phyloP scores from a whole-genome alignment of 2,888 invertebrate genomes.

The Zele albiditarsus region DNA sequence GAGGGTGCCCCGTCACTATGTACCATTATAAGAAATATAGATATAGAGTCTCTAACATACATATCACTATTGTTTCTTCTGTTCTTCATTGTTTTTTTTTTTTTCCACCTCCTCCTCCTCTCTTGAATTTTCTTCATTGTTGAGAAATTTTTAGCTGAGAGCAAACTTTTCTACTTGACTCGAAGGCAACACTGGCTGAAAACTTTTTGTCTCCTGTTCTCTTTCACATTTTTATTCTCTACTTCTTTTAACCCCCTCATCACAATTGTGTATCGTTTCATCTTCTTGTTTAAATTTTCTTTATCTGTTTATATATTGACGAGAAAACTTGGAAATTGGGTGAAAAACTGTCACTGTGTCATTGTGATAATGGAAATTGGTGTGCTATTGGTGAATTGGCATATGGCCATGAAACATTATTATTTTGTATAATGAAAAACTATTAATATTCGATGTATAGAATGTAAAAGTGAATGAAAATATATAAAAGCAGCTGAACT shows the following conservation, averaged over 20 bases:
- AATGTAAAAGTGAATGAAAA: background rate
- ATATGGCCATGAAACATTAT: background rate
- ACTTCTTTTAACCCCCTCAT: background rate
- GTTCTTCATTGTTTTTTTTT: constrained; percentile 9
- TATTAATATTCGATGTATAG: background rate
- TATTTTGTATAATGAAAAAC: background rate
- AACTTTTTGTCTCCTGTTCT: background rate
- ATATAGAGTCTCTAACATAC: background rate
- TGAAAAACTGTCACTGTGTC: background rate
- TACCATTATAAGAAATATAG: background rate
- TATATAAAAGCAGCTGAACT: too few relatives aligned
- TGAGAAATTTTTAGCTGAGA: constrained; percentile 20
- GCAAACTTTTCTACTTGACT: constrained; percentile 38
- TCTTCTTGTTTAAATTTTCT: constrained; percentile 15
- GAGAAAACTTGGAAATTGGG: background rate
- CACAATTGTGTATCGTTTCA: background rate
- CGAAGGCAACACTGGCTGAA: constrained; percentile 14
- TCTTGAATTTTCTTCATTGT: background rate
- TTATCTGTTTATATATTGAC: constrained; percentile 1
- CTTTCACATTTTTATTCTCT: background rate
- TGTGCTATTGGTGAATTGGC: background rate
- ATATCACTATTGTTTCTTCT: background rate
- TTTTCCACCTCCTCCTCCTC: background rate
- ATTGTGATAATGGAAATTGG: constrained; percentile 6
- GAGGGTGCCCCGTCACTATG: constrained; percentile 6